Percentiles rank a stretch among this genome's conserved stretches.
Evolutionary conservation across 2,797 vertebrate species (phyloP).

Genomic region (Poeciliopsis presidionis): DNA sequence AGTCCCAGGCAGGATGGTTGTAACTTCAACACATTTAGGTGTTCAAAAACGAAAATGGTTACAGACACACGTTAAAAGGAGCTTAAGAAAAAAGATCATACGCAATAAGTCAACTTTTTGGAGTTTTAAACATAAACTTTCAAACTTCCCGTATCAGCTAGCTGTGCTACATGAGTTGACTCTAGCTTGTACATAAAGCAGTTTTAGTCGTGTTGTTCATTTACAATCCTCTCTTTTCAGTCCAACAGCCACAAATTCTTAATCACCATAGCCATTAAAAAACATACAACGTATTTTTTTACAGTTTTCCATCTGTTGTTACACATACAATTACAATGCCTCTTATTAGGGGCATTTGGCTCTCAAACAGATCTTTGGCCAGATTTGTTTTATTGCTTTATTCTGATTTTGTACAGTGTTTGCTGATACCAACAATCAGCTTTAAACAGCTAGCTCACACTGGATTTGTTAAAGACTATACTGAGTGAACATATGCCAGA

Average conservation of each 20-base stretch:
- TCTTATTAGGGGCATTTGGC: not conserved
- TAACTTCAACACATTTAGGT: no score
- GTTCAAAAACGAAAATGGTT: not conserved
- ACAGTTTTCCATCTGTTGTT: not conserved
- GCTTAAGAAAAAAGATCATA: not conserved
- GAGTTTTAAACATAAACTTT: not conserved
- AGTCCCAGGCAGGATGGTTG: no score
- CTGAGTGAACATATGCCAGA: conserved; percentile 67
- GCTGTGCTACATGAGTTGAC: not conserved
- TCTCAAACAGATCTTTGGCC: not conserved
- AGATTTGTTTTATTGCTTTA: not conserved
- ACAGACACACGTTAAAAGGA: not conserved
- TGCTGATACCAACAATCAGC: conserved; percentile 10
- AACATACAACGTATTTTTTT: not conserved
- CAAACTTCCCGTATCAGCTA: not conserved
- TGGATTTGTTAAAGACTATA: conserved; percentile 50
- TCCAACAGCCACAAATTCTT: not conserved
- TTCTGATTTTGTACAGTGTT: conserved; percentile 9
- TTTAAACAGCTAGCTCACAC: conserved; percentile 16
- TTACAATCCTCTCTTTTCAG: not conserved
- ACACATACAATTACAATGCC: no score
- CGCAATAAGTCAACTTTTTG: not conserved
- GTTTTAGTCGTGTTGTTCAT: not conserved
- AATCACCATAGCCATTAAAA: not conserved
- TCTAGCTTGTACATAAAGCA: not conserved